Base-by-base conservation (phyloP, 2,888 invertebrate species). In the Mayetiola destructor region DNA sequence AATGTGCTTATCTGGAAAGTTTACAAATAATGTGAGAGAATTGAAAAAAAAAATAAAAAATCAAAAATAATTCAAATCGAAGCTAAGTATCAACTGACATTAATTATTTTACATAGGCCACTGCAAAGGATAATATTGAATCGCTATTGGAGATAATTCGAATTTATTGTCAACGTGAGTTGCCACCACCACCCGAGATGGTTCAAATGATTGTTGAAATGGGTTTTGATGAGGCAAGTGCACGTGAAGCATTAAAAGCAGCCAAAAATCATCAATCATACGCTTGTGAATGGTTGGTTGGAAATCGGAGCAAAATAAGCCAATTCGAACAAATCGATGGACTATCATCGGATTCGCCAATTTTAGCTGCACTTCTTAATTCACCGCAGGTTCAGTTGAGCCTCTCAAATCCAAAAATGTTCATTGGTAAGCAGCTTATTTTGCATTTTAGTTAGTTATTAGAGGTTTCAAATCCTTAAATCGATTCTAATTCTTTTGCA, bases 261-360 rank as follows among this genome's bases (percentile, higher is more conserved):
- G 79, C 80, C 30, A 78, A 80, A 63, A 84, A 84, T 65, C 77
- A 80, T 65, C 78, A 80, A 63, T 76, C 78, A 37, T 77, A 78
- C 60, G 82, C 82, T 69, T 78, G 77, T 61, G 80, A 82, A 62
- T 81, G 81, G 79, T 69, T 84, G n/a, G 71, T 81, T 58, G 77
- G 79, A 48, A 80, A 79, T 64, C 73, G 78, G 55, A 74, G 71
- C 57, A 69, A 67, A 4, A 27, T 30, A 18, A 77, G 76, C 61
- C 69, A 78, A 35, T 73, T 76, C 61, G 78, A 81, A 64, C 64
- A 77, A 56, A 76, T 78, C 27, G 75, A 76, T 56, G 82, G 82
- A 14, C 69, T 83, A 30, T 77, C 81, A 59, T 70, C 73, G 20
- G 76, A 78, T 58, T 78, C 80, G 29, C 77, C 79, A 12, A 76